Evolutionary conservation across 2,113 vertebrate genomes (phyloP), one percentile per base, ranked within the genome.

Genomic region (Gallinago paraguaiae): DNA sequence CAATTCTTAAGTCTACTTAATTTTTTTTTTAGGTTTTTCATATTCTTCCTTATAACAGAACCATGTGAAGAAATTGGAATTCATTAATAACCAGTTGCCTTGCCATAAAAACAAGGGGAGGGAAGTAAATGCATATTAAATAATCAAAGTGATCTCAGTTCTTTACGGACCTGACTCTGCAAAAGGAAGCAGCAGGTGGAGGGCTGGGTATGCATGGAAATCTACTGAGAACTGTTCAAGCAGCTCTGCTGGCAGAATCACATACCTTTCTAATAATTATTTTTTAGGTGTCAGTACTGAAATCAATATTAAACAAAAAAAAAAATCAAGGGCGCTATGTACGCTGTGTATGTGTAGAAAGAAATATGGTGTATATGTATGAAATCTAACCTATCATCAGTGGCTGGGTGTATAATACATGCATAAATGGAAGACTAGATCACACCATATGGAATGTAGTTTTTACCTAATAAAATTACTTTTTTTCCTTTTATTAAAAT

Each of bases 401-500:
- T 56, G 33, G 23, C 18, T 63, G 35, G 60, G 64, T 53, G 35
- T 69, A 31, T n/a, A 80, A 65, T 48, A 86, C 22, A 45, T 18
- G 35, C 53, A 79, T 63, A 90, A 95, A 93, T 69, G 65, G 77
- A 94, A 93, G 64, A 96, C 78, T 57, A 88, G 33, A 70, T 82
- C 70, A 88, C 27, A 80, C 28, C n/a, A 65, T 12, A 89, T 50
- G 76, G 70, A 94, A 95, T 59, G 43, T 19, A 72, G 41, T 10
- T 90, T 92, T 88, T 86, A 64, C 20, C 39, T 88, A 88, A 90
- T 64, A 88, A 76, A 79, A 83, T 77, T 43, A 77, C 33, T 35
- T 53, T 0, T 56, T 92, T 86, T 28, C 39, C 18, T 60, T 92
- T 80, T 65, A 89, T 59, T 64, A 90, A 95, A 78, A 83, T 86